Conservation (phyloP, 2,113 vertebrate genomes). For the Cyanoderma ruficeps region DNA sequence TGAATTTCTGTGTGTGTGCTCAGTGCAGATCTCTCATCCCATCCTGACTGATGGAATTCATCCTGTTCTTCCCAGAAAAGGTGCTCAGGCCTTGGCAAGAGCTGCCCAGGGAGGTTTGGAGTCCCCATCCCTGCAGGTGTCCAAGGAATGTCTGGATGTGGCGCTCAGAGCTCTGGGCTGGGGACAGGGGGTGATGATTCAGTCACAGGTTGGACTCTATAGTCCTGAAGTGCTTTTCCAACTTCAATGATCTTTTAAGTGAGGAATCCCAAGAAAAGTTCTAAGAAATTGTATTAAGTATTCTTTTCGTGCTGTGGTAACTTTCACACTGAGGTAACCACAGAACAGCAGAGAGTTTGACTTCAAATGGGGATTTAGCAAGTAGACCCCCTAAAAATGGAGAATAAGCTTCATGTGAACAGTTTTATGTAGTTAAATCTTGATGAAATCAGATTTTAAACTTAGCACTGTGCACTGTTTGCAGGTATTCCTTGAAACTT, state of each 20-base stretch:
- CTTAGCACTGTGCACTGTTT: not conserved
- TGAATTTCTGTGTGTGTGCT: not conserved
- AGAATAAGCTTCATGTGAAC: not conserved
- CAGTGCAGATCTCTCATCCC: not conserved
- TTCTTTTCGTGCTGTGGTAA: not conserved
- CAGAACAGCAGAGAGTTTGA: not conserved
- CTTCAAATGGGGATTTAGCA: not conserved
- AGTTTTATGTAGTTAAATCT: not conserved
- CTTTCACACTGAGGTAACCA: not conserved
- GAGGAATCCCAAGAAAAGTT: not conserved
- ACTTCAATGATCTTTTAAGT: not conserved
- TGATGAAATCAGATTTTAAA: not conserved
- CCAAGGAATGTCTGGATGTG: not conserved
- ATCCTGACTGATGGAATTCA: not conserved
- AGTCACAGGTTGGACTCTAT: not conserved
- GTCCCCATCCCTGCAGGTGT: not conserved
- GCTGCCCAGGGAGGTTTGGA: not conserved
- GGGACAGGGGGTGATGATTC: not conserved
- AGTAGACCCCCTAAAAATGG: not conserved
- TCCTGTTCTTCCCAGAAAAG: not conserved
- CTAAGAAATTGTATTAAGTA: not conserved
- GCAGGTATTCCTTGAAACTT: not conserved
- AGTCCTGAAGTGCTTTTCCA: not conserved
- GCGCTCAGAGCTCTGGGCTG: not conserved
- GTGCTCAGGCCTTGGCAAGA: rapidly evolving